Evolutionary conservation across 2,888 invertebrate genomes (phyloP), one percentile per base, ranked within the genome.

Genomic region (Entomobrya proxima): DNA sequence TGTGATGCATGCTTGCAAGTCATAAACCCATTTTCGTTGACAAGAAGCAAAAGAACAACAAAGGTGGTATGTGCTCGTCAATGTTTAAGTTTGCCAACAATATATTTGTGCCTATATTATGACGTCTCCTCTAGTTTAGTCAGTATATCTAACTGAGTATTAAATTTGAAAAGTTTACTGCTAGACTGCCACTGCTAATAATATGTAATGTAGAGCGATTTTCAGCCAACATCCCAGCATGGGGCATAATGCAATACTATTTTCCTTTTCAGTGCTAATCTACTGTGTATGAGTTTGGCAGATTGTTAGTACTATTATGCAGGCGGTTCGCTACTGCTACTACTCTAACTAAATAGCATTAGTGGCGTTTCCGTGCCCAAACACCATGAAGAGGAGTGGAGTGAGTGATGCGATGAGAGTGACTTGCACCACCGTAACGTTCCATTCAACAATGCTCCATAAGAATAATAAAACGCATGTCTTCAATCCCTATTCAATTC

Each of bases 221-320:
- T 40, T 7, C 21, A 67, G 67, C 40, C 24, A 9, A 18, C 24
- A n/a, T 67, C 67, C n/a, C 67, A 67, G 67, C 40, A 67, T 37
- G 67, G 9, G 67, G 67, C 21, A 21, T 21, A 6, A 24, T 27
- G 11, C 30, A n/a, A 18, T 18, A 24, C 35, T 35, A 64, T 64
- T 67, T 67, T 67, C 67, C 67, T 67, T 67, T 67, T 67, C 67
- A 67, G 67, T 67, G 37, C 67, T 18, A 67, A 67, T 67, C 67
- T 37, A 67, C 67, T 67, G 67, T 18, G 24, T 27, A 61, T 32
- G 27, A 4, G 3, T 15, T 11, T 2, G 18, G 21, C 11, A 52
- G 21, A 52, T 52, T 21, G 3, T 21, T 9, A 21, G 21, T 2
- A 52, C 15, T 11, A 15, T 21, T 52, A 21, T 13, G 24, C 13